Evolutionary conservation across 2,113 vertebrate genomes (phyloP), one percentile per base, ranked within the genome.

Genomic region (Boulengeromyrus knoepffleri): DNA sequence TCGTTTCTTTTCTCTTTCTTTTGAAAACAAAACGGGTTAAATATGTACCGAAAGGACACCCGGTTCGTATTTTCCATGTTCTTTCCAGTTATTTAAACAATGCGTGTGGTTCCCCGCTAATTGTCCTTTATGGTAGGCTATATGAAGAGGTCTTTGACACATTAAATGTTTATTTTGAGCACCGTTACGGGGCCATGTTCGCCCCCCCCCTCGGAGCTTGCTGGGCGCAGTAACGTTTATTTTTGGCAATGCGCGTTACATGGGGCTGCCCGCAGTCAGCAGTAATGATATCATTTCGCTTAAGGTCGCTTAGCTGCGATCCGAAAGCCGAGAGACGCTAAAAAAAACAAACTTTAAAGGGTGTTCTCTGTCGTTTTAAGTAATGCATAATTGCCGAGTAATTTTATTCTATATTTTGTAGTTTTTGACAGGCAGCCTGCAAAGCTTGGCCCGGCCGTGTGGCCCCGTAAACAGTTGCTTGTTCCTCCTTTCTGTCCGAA

Each of bases 41-140:
- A 45, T 83, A 46, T 42, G 83, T 83, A 19, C 77, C 39, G 39
- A 83, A n/a, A 8, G 42, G 39, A 85, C 3, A n/a, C 83, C n/a
- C 45, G 77, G 39, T 39, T 88, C 56, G 19, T 88, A 62, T 62
- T 58, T 58, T 88, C 52, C 52, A 88, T 88, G 87, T 88, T 62
- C 85, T 52, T 52, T 36, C n/a, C 85, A 87, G 86, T 39, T 27
- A 6, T 49, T 87, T 47, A 66, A 88, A 47, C 87, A 66, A 46
- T 62, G 21, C 19, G 24, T 88, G 19, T 66, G 12, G 17, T 53
- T 56, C 5, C 17, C 50, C n/a, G 6, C 3, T 9, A 87, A 36
- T 53, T 15, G 7, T 21, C 13, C 19, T 19, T 87, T 10, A 47
- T 47, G n/a, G 21, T 24, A 53, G 17, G 52, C 52, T 19, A 49